These are phyloP conservation scores for Panthera tigris DNA, from an alignment of 2,113 vertebrate genomes.

Conservation along the genomic window DNA sequence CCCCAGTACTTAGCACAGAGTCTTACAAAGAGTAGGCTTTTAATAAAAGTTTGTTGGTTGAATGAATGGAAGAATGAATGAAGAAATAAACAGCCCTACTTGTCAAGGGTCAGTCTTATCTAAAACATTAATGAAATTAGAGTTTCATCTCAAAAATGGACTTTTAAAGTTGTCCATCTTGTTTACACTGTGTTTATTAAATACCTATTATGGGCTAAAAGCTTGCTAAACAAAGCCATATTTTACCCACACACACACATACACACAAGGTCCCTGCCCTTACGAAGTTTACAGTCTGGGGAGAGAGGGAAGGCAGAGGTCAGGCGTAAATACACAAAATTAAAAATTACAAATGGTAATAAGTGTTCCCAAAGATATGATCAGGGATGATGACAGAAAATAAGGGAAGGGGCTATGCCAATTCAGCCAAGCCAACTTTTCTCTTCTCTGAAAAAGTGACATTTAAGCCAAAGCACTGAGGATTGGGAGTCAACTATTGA, in stretches of 20 bases:
- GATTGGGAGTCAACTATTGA: not conserved
- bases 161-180: not conserved
- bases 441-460: not conserved
- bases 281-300: not conserved
- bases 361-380: not conserved
- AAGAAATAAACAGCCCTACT: not conserved
- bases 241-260: not conserved
- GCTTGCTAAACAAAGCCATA: not conserved
- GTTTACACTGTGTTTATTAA: not conserved
- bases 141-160: not conserved
- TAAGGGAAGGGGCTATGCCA: not conserved
- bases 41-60: not conserved
- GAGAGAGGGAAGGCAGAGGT: not conserved
- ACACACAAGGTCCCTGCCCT: not conserved
- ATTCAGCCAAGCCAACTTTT: not conserved
- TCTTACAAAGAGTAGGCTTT: not conserved
- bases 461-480: not conserved
- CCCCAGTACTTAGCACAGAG: not conserved
- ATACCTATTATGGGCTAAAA: not conserved
- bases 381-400: not conserved
- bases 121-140: conserved; percentile 12
- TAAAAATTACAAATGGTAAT: not conserved
- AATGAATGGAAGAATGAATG: not conserved
- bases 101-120: not conserved
- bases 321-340: not conserved